Conservation (phyloP, 2,113 vertebrate species). For the Cervus canadensis region DNA sequence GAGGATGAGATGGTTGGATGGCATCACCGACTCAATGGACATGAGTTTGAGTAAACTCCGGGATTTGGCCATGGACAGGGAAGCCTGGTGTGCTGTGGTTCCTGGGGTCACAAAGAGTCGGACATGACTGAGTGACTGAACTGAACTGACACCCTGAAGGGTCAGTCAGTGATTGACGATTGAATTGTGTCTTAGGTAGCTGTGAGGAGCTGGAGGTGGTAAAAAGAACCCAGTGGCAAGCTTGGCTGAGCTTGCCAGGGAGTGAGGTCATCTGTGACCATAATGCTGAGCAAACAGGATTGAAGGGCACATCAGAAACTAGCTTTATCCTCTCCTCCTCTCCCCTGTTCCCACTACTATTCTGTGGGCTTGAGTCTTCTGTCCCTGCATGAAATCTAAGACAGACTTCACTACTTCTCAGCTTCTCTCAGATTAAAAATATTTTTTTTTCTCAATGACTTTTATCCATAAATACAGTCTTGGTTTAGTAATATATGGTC, state of each 20-base stretch:
- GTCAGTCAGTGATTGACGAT: background rate
- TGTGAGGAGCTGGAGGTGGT: background rate
- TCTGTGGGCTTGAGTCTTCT: background rate
- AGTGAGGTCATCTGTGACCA: conserved; percentile 17
- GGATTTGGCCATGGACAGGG: background rate
- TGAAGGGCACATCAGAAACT: background rate
- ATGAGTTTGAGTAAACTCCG: background rate
- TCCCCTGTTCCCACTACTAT: background rate
- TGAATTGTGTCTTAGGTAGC: background rate
- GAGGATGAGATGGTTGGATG: background rate
- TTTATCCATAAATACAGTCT: background rate
- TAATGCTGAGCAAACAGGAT: background rate
- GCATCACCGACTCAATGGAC: background rate
- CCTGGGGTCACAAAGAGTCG: background rate
- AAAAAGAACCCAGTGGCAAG: background rate
- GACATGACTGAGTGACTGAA: background rate
- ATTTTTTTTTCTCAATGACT: background rate
- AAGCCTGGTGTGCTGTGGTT: background rate
- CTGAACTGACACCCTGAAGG: background rate
- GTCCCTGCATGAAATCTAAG: background rate
- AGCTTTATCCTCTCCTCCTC: background rate
- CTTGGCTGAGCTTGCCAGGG: background rate
- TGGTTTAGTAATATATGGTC: background rate
- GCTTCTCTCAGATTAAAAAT: background rate
- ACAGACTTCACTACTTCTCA: background rate